Conservation (phyloP, 2,888 invertebrate genomes). For the Ochlodes sylvanus region DNA sequence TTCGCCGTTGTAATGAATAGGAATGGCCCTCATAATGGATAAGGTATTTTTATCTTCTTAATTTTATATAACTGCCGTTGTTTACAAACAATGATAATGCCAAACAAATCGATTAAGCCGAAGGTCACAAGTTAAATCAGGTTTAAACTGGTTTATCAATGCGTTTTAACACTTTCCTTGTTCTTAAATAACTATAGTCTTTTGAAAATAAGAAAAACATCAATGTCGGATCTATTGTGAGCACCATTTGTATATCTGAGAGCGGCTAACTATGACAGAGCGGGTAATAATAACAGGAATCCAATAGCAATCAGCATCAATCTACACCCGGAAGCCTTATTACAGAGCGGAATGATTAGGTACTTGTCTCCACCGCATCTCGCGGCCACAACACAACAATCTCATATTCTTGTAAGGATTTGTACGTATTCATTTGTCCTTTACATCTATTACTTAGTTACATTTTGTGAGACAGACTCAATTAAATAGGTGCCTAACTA, state of each 20-base stretch:
- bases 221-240: background rate
- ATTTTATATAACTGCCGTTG: background rate
- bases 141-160: background rate
- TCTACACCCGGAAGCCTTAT: slow-evolving; percentile 79
- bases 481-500: background rate
- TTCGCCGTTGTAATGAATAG: background rate
- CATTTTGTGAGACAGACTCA: background rate
- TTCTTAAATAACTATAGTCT: too few species aligned
- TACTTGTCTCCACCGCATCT: slow-evolving; percentile 47
- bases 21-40: background rate
- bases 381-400: background rate
- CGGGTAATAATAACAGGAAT: slow-evolving; percentile 62
- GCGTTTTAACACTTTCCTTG: too few species aligned
- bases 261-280: slow-evolving; percentile 40
- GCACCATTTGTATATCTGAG: background rate
- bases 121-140: background rate
- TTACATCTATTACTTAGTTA: background rate
- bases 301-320: slow-evolving; percentile 75
- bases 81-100: background rate
- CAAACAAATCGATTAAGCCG: background rate
- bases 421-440: slow-evolving; percentile 5
- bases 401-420: background rate
- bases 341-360: slow-evolving; percentile 63
- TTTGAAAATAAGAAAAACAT: too few species aligned
- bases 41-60: background rate